Base-by-base conservation (phyloP, 2,888 invertebrate genomes). In the Drosophila prolongata region DNA sequence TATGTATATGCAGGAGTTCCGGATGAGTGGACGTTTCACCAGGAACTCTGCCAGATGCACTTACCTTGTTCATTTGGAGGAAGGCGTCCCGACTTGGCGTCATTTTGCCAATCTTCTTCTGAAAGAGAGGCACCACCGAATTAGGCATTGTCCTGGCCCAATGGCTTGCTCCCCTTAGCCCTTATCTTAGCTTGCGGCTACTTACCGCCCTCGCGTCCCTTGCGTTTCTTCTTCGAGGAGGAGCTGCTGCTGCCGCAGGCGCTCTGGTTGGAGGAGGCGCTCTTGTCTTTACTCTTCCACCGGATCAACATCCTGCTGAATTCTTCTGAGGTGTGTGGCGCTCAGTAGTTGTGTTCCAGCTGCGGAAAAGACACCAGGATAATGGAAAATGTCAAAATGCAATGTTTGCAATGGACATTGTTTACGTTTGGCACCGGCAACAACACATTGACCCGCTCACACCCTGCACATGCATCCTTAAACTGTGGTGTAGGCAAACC, bases 221-320 rank as follows among this genome's bases (percentile, higher is more conserved):
- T 97, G 83, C 97, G 93, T 91, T 97, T 97, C 93, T 96, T 97
- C 93, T 97, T 97, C 66, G 95, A 95, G 66, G 95, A 94, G 50
- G 93, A 92, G 73, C 93, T 93, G 60, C 93, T 93, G 64, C 93
- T 92, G 59, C 93, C 76, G 43, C 76, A 91, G 73, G 93, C 93
- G 62, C 93, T 93, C 67, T 93, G 93, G 81, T 96, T 96, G 90
- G 95, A 94, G 78, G 95, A 95, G 77, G 95, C 94, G 90, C 93
- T 93, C 93, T 96, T 96, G 92, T 96, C 96, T 94, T 96, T 96
- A 91, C 95, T 96, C 92, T 96, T 96, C 96, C 96, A 96, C 90
- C 96, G 95, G 90, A 95, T 96, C 92, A 96, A 93, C 96, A 96
- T 96, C 92, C 84, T 90, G 62, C 11, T 43, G 40, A 24, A 35